Conservation (phyloP, 1,140 invertebrate genomes). For the Tetraneura akinire region DNA sequence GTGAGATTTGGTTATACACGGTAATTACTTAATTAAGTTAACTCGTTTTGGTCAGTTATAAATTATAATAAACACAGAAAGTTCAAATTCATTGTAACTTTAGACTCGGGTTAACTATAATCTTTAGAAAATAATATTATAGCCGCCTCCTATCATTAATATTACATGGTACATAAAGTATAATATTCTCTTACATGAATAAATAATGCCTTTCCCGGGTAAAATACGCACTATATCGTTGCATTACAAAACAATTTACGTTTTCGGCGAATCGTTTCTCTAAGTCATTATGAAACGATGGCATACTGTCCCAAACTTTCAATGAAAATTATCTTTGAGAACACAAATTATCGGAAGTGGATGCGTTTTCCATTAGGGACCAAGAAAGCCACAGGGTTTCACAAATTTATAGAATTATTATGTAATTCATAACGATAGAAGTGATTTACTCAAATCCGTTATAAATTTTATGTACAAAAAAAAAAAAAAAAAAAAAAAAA, state of each 20-base stretch:
- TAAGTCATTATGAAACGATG: conserved; percentile 21
- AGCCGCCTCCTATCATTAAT: too few species aligned
- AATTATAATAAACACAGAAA: not conserved
- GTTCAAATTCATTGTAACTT: not conserved
- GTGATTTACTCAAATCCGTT: not conserved
- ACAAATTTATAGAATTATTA: not conserved
- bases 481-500: too few species aligned
- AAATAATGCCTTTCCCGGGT: conserved; percentile 10
- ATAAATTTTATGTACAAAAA: too few species aligned
- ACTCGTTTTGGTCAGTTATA: not conserved
- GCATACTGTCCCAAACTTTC: conserved; percentile 17
- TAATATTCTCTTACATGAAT: conserved; percentile 8
- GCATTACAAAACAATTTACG: conserved; percentile 37
- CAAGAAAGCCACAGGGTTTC: not conserved
- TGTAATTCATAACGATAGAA: not conserved
- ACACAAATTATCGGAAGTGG: conserved; percentile 44
- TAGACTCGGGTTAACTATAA: not conserved
- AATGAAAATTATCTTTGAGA: not conserved
- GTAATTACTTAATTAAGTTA: too few species aligned
- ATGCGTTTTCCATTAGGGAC: not conserved
- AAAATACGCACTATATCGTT: conserved; percentile 20
- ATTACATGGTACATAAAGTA: too few species aligned
- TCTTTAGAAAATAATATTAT: not conserved
- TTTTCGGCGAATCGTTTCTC: conserved; percentile 26
- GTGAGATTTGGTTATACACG: too few species aligned